phyloP scores from a whole-genome alignment of 2,797 vertebrate genomes.

The Myotis daubentonii region DNA sequence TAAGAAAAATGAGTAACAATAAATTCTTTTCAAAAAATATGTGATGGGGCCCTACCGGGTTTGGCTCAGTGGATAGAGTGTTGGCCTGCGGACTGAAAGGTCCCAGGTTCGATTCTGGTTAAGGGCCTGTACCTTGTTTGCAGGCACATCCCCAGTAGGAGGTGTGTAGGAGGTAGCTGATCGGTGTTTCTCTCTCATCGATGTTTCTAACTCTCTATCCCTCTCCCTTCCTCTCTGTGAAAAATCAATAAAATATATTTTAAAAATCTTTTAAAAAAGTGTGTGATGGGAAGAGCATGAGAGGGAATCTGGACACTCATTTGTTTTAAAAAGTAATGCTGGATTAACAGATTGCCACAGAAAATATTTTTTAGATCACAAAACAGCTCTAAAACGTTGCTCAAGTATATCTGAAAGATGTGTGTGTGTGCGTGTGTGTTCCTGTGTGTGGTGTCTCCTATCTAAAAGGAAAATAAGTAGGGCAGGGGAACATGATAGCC shows the following conservation, averaged over 20 bases:
- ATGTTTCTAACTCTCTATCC: too few species aligned
- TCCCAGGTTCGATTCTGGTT: too few species aligned
- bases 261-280: background rate
- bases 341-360: background rate
- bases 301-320: background rate
- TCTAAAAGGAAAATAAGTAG: conserved; percentile 53
- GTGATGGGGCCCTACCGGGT: background rate
- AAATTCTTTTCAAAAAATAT: conserved; percentile 27
- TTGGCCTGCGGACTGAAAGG: too few species aligned
- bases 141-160: too few species aligned
- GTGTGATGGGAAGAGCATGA: background rate
- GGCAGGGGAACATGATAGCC: conserved; percentile 52
- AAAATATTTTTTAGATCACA: background rate
- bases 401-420: conserved; percentile 41
- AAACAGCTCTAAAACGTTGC: background rate
- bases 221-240: too few species aligned
- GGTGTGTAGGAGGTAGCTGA: too few species aligned
- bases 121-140: too few species aligned
- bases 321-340: conserved; percentile 36
- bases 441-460: conserved; percentile 2
- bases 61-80: too few species aligned
- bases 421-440: background rate
- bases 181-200: too few species aligned
- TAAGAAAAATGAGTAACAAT: conserved; percentile 29
- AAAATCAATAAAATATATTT: too few species aligned